Evolutionary conservation across 2,113 vertebrate species (phyloP).

Genomic region (Tachuris rubrigastra): DNA sequence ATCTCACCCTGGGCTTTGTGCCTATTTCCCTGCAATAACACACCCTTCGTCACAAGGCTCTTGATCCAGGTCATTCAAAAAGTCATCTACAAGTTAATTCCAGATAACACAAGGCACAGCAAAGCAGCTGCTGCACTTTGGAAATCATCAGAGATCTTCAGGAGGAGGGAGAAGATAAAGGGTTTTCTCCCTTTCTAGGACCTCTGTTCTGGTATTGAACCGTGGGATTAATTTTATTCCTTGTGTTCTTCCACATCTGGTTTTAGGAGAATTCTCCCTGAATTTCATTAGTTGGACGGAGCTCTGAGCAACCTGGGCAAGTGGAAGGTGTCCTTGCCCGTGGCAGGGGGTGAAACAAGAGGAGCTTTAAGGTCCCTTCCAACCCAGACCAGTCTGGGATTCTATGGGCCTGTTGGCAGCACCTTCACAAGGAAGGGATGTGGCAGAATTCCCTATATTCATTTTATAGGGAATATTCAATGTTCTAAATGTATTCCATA

Average conservation of each 20-base stretch:
- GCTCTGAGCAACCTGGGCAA: not conserved
- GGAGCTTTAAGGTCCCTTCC: not conserved
- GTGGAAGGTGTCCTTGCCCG: not conserved
- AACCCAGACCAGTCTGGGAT: not conserved
- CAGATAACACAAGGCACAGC: not conserved
- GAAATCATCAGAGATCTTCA: not conserved
- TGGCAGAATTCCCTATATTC: not conserved
- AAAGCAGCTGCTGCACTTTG: not conserved
- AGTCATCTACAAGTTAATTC: not conserved
- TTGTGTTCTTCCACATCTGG: not conserved
- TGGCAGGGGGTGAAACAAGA: not conserved
- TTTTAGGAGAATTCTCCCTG: not conserved
- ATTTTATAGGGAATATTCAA: not conserved
- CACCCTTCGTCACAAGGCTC: not conserved
- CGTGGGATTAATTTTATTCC: not conserved
- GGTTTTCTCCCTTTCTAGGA: not conserved
- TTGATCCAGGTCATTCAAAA: rapidly evolving
- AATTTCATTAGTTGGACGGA: not conserved
- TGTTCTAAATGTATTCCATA: not conserved
- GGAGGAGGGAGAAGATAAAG: not conserved
- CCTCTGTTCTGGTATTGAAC: not conserved
- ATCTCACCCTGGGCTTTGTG: not conserved
- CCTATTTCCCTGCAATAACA: not conserved
- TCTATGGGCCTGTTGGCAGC: not conserved
- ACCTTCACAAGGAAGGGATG: not conserved